Evolutionary conservation across 1,140 invertebrate genomes (phyloP), one percentile per base, ranked within the genome.

Genomic region (Ceratina australensis): DNA sequence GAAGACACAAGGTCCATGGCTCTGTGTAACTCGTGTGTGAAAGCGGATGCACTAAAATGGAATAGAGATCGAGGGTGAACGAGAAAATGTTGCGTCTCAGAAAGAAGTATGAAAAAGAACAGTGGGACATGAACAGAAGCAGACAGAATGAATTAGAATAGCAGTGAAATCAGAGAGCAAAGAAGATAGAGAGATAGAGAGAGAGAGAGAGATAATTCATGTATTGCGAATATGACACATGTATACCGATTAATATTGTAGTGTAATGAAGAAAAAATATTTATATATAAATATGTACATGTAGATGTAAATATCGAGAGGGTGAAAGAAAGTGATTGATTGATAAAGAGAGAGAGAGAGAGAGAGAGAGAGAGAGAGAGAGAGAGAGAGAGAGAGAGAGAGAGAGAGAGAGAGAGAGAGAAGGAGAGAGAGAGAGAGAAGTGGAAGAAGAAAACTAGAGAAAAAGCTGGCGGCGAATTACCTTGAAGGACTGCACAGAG

Each of bases 401-500:
- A 81, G 72, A 85, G 81, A 87, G 86, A 82, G 86, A 83, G 63
- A 78, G 22, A 68, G 76, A 81, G 72, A 85, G 81, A 87, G 86
- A 82, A 85, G 84, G 12, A 52, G 50, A 18, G 13, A 52, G 50
- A 52, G 50, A 13, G 49, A 78, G 61, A 72, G 16, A 65, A 79
- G 65, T 65, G 64, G 54, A 59, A 59, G 28, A 50, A 72, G 73
- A 64, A 87, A 82, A 83, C 67, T 80, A 82, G 75, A 87, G 82
- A 88, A 87, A 83, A 87, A 86, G 86, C 73, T 78, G 85, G 82
- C 77, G 83, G 82, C 80, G 83, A 89, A 90, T 90, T 90, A 90
- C 89, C 89, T 90, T 89, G 86, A 90, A 90, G 87, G 89, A 90
- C 89, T 90, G 89, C 89, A 88, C 85, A 90, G 88, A 90, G 87